Conservation (phyloP, 2,797 vertebrate genomes). For the Enteromius unitaeniatus region DNA sequence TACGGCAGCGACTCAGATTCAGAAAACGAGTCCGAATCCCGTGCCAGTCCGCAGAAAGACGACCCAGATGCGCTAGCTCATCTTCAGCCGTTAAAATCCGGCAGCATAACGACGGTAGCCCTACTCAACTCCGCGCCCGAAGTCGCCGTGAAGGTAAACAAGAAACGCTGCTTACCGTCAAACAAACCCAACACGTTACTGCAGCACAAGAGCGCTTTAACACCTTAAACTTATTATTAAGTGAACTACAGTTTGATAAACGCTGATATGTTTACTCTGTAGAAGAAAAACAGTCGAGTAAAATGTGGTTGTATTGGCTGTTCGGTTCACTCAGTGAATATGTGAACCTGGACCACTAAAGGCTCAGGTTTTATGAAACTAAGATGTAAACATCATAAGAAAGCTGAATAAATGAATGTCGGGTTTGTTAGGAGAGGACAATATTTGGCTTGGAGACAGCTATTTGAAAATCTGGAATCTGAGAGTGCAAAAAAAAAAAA, state of each 20-base stretch:
- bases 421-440: too few relatives aligned
- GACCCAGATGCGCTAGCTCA: slow-evolving; percentile 76
- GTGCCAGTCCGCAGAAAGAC: slow-evolving; percentile 58
- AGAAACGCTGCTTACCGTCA: neutral
- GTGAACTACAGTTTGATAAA: neutral
- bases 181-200: neutral
- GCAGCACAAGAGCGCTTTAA: too few relatives aligned
- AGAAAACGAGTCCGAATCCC: slow-evolving; percentile 81
- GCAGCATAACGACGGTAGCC: slow-evolving; percentile 66
- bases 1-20: slow-evolving; percentile 90
- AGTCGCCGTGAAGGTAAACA: slow-evolving; percentile 94
- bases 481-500: too few relatives aligned
- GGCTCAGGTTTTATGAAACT: too few relatives aligned
- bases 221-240: neutral
- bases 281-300: neutral
- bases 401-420: too few relatives aligned
- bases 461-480: too few relatives aligned
- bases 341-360: too few relatives aligned
- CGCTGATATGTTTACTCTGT: neutral
- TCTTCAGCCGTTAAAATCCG: slow-evolving; percentile 69
- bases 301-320: neutral
- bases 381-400: accelerated
- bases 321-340: too few relatives aligned
- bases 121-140: slow-evolving; percentile 90
- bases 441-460: too few relatives aligned